Evolutionary conservation across 1,140 invertebrate genomes (phyloP).

Genomic region (Drosophila grimshawi): DNA sequence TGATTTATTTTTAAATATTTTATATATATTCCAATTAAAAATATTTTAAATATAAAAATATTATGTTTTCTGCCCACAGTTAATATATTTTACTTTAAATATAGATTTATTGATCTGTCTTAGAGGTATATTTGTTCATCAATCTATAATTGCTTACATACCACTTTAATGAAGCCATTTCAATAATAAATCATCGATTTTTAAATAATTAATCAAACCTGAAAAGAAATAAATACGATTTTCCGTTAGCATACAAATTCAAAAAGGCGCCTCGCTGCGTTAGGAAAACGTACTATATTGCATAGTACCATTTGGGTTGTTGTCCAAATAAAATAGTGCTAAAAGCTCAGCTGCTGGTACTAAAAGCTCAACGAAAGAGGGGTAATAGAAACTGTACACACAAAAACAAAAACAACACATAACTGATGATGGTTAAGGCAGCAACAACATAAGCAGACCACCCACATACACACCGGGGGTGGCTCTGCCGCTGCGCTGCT

Average conservation of each 20-base stretch:
- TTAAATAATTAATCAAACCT: conserved; percentile 38
- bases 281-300: neutral
- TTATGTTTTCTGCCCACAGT: no score
- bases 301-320: neutral
- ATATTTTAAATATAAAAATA: no score
- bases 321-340: conserved; percentile 12
- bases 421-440: conserved; percentile 24
- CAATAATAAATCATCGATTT: conserved; percentile 2
- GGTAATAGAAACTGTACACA: conserved; percentile 25
- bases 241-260: neutral
- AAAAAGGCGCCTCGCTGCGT: conserved; percentile 10
- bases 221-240: conserved; percentile 21
- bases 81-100: no score
- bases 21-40: no score
- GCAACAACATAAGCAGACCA: conserved; percentile 12
- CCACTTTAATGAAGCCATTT: conserved; percentile 60
- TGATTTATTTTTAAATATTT: no score
- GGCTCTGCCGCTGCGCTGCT: conserved; percentile 34
- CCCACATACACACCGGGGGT: conserved; percentile 40
- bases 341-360: conserved; percentile 10
- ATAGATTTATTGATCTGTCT: neutral
- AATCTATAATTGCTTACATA: conserved; percentile 32
- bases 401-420: neutral
- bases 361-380: conserved; percentile 29
- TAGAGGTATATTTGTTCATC: neutral